phyloP scores from a whole-genome alignment of 2,888 invertebrate genomes.

The Lasius fuliginosus region DNA sequence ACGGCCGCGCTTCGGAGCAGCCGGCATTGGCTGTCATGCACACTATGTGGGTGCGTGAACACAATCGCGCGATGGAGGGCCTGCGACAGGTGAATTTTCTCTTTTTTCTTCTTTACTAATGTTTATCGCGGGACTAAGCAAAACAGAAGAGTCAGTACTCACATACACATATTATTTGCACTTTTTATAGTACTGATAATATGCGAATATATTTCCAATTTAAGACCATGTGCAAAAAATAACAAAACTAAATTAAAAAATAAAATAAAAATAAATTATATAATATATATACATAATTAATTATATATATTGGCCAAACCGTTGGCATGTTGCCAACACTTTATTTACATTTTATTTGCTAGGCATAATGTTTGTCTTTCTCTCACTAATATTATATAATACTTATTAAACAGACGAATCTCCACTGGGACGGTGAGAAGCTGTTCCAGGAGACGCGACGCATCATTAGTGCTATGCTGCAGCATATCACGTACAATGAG shows the following conservation, averaged over 20 bases:
- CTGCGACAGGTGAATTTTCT: constrained; percentile 93
- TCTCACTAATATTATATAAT: background rate
- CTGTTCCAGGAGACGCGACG: constrained; percentile 94
- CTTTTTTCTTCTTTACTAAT: background rate
- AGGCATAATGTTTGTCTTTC: background rate
- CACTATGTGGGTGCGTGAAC: constrained; percentile 95
- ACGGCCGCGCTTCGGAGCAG: constrained; percentile 97
- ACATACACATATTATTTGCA: too few relatives aligned
- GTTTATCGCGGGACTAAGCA: background rate
- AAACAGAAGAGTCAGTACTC: too few relatives aligned
- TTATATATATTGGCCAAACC: background rate
- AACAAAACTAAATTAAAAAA: too few relatives aligned
- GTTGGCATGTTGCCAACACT: background rate
- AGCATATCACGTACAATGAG: constrained; percentile 95
- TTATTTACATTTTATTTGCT: background rate
- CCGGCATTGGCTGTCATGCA: constrained; percentile 96
- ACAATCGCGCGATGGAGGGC: constrained; percentile 94
- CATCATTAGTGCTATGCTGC: constrained; percentile 92
- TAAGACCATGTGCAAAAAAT: too few relatives aligned
- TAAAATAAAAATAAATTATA: background rate
- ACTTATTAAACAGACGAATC: constrained; percentile 90
- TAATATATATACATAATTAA: background rate
- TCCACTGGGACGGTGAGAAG: constrained; percentile 95
- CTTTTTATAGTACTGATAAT: too few relatives aligned
- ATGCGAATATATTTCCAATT: too few relatives aligned